These are phyloP conservation scores for Intellagama lesueurii DNA, from an alignment of 2,797 vertebrate species.

Conservation along the genomic window DNA sequence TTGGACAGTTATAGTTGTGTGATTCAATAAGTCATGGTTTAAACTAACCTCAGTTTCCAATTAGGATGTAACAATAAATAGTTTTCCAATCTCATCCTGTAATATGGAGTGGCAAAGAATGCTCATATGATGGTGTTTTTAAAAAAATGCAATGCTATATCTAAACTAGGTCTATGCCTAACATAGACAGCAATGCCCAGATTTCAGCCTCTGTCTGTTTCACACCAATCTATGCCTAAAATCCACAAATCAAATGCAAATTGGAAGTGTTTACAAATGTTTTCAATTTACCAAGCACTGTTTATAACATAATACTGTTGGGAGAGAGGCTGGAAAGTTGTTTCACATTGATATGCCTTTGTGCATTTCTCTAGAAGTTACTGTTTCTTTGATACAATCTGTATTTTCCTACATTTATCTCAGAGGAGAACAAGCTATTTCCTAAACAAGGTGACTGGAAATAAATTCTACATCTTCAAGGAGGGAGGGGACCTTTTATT, in stretches of 20 bases:
- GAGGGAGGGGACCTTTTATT: constrained; percentile 32
- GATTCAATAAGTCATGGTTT: not conserved
- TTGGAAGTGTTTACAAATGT: not conserved
- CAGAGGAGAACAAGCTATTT: constrained; percentile 1
- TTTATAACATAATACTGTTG: not conserved
- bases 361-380: constrained; percentile 36
- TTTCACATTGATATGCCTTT: constrained; percentile 25
- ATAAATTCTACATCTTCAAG: constrained; percentile 47
- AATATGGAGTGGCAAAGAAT: not conserved
- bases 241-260: not conserved
- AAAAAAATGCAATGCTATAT: no score
- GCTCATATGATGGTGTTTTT: no score
- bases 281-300: not conserved
- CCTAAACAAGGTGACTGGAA: constrained; percentile 22
- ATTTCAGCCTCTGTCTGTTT: no score
- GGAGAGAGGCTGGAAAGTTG: not conserved
- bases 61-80: not conserved
- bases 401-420: constrained; percentile 20
- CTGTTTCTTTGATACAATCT: not conserved
- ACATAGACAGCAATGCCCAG: no score
- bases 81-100: not conserved
- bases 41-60: not conserved
- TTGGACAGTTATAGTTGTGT: no score
- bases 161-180: not conserved
- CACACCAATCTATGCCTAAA: no score